Percentiles rank a stretch among this genome's conserved stretches.
These are phyloP conservation scores for Eristalis arbustorum DNA, from an alignment of 2,888 invertebrate species.

Conservation along the genomic window DNA sequence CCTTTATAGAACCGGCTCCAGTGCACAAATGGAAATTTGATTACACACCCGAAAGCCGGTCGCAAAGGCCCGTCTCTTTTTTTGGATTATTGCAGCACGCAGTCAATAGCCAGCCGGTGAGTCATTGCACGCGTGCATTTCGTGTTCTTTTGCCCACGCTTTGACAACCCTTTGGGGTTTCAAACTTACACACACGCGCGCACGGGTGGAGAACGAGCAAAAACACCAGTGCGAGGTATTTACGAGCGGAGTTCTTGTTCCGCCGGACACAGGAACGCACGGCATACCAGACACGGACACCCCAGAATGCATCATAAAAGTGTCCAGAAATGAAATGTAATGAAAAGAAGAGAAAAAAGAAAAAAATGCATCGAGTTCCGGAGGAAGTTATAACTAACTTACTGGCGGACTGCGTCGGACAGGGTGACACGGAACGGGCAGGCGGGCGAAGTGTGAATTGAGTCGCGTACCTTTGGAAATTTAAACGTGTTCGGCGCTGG, in stretches of 20 bases:
- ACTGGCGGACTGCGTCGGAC: slow-evolving; percentile 24
- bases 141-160: slow-evolving; percentile 33
- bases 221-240: slow-evolving; percentile 5
- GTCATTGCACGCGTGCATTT: slow-evolving; percentile 51
- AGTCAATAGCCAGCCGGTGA: slow-evolving; percentile 34
- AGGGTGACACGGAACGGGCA: not conserved
- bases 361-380: slow-evolving; percentile 40
- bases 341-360: not conserved
- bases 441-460: not conserved
- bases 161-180: slow-evolving; percentile 54
- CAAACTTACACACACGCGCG: slow-evolving; percentile 10
- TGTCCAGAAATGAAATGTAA: slow-evolving; percentile 1
- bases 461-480: not conserved
- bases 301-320: slow-evolving; percentile 28
- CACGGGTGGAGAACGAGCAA: not conserved
- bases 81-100: slow-evolving; percentile 12
- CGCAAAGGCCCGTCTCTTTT: slow-evolving; percentile 39
- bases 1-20: slow-evolving; percentile 39
- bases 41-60: slow-evolving; percentile 50
- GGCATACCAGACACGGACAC: slow-evolving; percentile 28
- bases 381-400: slow-evolving; percentile 65
- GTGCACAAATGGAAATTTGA: slow-evolving; percentile 54
- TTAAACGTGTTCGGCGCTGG: not conserved
- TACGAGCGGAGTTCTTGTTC: slow-evolving; percentile 37
- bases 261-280: slow-evolving; percentile 22